phyloP scores from a whole-genome alignment of 2,113 vertebrate genomes.

The Leptodactylus fuscus region DNA sequence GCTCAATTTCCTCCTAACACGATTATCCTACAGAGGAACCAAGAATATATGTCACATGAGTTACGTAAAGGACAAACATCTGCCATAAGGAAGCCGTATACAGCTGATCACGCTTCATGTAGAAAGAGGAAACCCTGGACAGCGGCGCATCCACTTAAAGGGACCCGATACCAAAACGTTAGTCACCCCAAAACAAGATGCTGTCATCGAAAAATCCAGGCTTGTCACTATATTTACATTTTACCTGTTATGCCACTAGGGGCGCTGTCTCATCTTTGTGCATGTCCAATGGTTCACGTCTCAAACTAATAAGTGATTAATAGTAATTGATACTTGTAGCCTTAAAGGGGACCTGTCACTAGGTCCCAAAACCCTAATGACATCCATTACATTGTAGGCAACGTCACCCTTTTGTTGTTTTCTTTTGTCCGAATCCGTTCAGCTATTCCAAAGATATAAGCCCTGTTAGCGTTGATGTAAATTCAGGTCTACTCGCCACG shows the following conservation, averaged over 20 bases:
- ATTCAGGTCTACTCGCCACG: too few relatives aligned
- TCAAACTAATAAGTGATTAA: too few relatives aligned
- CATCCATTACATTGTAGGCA: too few relatives aligned
- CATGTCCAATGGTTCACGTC: background rate
- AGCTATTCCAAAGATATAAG: too few relatives aligned
- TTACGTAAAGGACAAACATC: constrained; percentile 63
- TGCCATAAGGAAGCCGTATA: constrained; percentile 52
- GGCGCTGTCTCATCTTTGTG: background rate
- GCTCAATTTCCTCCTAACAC: background rate
- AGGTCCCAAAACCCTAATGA: too few relatives aligned
- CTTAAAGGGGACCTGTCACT: too few relatives aligned
- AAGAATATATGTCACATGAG: constrained; percentile 58
- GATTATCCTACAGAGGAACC: constrained; percentile 24
- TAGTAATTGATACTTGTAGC: too few relatives aligned
- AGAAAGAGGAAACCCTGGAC: constrained; percentile 58
- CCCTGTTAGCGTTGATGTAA: too few relatives aligned
- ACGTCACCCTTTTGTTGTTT: too few relatives aligned
- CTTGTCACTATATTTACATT: background rate
- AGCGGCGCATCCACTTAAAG: constrained; percentile 41
- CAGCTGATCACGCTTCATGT: background rate
- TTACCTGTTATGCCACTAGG: background rate
- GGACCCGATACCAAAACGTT: background rate
- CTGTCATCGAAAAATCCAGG: background rate
- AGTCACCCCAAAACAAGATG: background rate
- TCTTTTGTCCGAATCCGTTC: too few relatives aligned